Evolutionary conservation across 2,888 invertebrate species (phyloP), one percentile per base, ranked within the genome.

Genomic region (Fragum fragum): DNA sequence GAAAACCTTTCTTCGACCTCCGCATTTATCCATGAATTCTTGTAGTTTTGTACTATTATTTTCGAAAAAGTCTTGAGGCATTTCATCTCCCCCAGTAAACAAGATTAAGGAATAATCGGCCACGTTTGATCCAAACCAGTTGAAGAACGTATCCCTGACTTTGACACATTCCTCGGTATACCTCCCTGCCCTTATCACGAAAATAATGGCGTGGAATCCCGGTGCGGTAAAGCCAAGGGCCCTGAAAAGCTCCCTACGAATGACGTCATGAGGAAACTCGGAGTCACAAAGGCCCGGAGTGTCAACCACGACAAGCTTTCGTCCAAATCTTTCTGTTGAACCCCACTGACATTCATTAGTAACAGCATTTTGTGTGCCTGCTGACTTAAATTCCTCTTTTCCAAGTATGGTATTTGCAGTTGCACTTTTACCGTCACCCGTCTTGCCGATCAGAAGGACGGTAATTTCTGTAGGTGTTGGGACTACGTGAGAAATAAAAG

Each of bases 241-340:
- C 39, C 53, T 53, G 5, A 72, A 29, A 16, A 80, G 63, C 52
- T 80, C 76, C 14, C 39, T 59, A 0, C n/a, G 18, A 21, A 70
- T 74, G 21, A 57, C 61, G 18, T 26, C 47, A n/a, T 59, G 68
- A 21, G 53, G 28, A 5, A 26, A n/a, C 18, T 36, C 53, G 2
- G 76, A 76, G 61, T 81, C 81, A n/a, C 36, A 81, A 29, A 81
- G 73, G 5, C 73, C 81, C 1, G 81, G 81, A 11, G 81, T 81
- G 29, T 76, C 81, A 11, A 81, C 81, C n/a, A 75, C 63, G 1
- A 73, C 61, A n/a, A 79, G 23, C 6, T 36, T 42, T 36, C 70
- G 26, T 0, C 79, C 75, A 66, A 42, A 71, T 18, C 79, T 29
- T 23, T 11, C 21, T 18, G 63, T 32, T 42, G 69, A 29, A 28